Conservation (phyloP, 2,797 vertebrate genomes). For the Chloroceryle amazona region DNA sequence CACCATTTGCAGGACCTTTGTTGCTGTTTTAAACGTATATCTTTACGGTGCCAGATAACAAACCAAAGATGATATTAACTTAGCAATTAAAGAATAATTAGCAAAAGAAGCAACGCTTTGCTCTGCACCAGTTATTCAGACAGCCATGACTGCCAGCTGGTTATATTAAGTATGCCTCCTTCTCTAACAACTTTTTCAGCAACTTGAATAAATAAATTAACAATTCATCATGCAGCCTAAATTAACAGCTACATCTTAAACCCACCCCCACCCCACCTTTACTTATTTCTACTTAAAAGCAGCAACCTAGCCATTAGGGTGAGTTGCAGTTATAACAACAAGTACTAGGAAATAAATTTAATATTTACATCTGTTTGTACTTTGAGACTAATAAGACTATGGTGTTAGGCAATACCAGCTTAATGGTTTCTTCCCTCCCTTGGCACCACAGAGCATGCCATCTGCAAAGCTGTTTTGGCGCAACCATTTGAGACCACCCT, state of each 20-base stretch:
- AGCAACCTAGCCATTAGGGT: neutral
- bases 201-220: neutral
- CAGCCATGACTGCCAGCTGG: neutral
- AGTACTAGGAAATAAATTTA: slow-evolving; percentile 17
- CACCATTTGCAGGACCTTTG: slow-evolving; percentile 21
- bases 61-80: neutral
- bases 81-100: slow-evolving; percentile 26
- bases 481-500: neutral
- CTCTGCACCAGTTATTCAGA: neutral
- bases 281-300: neutral
- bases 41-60: slow-evolving; percentile 4
- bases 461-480: neutral
- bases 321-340: neutral
- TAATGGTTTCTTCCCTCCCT: neutral
- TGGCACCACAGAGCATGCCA: neutral
- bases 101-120: neutral
- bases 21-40: neutral
- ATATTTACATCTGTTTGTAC: neutral
- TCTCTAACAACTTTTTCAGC: neutral
- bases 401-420: neutral
- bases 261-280: neutral
- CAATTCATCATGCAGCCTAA: too few species aligned
- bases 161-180: neutral
- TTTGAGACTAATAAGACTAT: neutral
- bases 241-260: neutral